Evolutionary conservation across 2,888 invertebrate species (phyloP).

Genomic region (Eupithecia inturbata): DNA sequence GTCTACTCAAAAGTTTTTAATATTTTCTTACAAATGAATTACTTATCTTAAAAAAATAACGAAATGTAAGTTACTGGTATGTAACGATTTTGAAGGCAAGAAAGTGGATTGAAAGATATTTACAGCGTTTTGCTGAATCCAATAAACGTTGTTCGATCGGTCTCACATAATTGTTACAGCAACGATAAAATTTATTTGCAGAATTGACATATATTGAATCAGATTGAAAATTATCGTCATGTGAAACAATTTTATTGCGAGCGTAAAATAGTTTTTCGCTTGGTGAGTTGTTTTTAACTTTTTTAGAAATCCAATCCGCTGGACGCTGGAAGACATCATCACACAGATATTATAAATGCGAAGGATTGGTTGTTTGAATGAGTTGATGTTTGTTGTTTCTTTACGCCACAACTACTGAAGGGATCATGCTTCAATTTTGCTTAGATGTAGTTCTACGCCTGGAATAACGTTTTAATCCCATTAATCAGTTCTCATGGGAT

Average conservation of each 20-base stretch:
- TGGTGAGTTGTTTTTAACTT: not conserved
- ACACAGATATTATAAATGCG: no score
- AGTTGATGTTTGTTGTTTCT: no score
- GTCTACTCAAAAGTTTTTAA: no score
- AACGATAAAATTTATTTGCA: not conserved
- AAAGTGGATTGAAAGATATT: not conserved
- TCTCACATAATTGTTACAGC: not conserved
- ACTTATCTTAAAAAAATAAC: no score
- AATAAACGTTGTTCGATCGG: not conserved
- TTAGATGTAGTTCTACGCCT: no score
- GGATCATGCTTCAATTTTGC: no score
- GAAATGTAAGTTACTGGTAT: not conserved
- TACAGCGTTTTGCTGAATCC: not conserved
- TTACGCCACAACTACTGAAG: no score
- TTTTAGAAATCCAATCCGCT: not conserved
- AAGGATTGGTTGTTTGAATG: no score
- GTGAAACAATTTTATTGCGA: not conserved
- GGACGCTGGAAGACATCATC: not conserved
- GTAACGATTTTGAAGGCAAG: not conserved
- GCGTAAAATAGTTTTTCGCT: not conserved
- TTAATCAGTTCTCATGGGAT: no score
- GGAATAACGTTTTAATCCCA: no score
- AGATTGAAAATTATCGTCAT: not conserved
- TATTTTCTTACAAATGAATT: not conserved
- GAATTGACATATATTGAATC: not conserved